Evolutionary conservation across 2,888 invertebrate species (phyloP).

Genomic region (Yponomeuta cagnagella): DNA sequence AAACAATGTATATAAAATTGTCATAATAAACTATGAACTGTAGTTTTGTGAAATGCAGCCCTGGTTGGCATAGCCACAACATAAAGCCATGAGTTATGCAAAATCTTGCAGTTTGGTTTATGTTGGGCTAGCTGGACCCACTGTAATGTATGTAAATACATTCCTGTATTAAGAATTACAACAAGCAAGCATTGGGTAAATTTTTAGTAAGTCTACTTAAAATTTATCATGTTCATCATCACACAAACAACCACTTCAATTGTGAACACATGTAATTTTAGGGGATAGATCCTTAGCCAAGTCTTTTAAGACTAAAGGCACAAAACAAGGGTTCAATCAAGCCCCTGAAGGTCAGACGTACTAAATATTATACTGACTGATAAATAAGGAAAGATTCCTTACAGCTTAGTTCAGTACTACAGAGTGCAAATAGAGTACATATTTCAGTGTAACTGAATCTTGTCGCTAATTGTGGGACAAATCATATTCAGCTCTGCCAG

Average conservation of each 20-base stretch:
- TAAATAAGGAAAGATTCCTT: neutral
- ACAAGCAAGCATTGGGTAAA: neutral
- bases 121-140: neutral
- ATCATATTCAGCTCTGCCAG: no score
- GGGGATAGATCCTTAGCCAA: neutral
- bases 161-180: neutral
- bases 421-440: neutral
- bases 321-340: neutral
- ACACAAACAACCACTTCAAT: neutral
- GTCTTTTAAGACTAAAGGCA: neutral
- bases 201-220: neutral
- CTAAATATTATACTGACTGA: no score
- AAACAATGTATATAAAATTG: no score
- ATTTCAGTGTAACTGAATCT: neutral
- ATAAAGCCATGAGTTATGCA: neutral
- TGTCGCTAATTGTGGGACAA: neutral
- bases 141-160: neutral
- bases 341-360: neutral
- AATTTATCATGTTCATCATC: neutral
- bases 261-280: conserved; percentile 1
- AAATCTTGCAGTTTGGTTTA: neutral
- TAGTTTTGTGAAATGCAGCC: neutral
- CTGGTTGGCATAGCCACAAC: neutral
- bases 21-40: no score
- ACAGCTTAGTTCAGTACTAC: neutral